These are phyloP conservation scores for Pedionomus torquatus DNA, from an alignment of 2,113 vertebrate genomes.

Conservation along the genomic window DNA sequence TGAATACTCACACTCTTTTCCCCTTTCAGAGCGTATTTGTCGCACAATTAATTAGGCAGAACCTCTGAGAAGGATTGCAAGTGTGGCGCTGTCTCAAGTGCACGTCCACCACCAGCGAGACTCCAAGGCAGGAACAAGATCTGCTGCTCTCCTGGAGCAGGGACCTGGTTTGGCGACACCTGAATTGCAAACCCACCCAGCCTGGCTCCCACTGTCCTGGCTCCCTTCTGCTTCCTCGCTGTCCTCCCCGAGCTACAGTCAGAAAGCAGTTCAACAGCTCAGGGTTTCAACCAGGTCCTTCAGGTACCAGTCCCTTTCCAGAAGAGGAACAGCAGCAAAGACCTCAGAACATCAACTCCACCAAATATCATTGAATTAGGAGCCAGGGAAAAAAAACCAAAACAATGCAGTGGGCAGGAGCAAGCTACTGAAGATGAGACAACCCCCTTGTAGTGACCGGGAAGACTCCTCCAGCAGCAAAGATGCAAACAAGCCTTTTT, in stretches of 20 bases:
- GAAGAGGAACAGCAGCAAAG: background rate
- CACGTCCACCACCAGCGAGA: background rate
- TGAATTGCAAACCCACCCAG: background rate
- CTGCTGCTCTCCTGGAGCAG: background rate
- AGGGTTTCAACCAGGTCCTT: background rate
- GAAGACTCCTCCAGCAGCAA: background rate
- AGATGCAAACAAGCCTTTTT: background rate
- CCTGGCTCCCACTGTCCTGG: background rate
- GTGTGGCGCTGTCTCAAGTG: background rate
- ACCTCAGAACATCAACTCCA: background rate
- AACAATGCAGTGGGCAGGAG: accelerated
- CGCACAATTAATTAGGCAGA: background rate
- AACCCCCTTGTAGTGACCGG: background rate
- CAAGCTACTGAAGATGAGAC: background rate
- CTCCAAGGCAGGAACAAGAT: background rate
- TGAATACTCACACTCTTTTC: background rate
- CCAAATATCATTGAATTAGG: background rate
- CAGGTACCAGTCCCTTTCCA: background rate
- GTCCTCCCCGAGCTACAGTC: background rate
- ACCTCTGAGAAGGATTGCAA: background rate
- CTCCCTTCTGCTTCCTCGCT: background rate
- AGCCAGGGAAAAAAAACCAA: background rate
- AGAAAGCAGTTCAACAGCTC: background rate
- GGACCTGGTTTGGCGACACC: background rate
- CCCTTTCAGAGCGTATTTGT: background rate